Evolutionary conservation across 2,797 vertebrate species (phyloP).

Genomic region (Halcyon chelicuti): DNA sequence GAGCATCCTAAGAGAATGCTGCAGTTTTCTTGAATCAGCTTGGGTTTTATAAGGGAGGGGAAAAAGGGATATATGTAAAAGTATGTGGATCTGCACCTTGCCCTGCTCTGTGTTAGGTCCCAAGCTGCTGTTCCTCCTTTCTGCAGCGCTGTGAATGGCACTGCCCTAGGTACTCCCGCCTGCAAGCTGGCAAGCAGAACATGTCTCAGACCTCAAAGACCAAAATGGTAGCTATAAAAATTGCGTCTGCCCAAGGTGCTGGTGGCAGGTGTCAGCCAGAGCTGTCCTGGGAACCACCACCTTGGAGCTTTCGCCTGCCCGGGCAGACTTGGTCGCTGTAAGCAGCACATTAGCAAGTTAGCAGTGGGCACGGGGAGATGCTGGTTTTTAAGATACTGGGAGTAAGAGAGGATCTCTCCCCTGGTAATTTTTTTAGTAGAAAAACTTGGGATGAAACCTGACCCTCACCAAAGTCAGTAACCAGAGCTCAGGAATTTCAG

Average conservation of each 20-base stretch:
- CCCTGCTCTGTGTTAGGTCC: neutral
- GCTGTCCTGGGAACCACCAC: neutral
- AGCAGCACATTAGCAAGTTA: neutral
- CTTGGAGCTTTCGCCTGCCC: neutral
- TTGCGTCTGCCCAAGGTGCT: fast-evolving
- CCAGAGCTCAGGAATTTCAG: neutral
- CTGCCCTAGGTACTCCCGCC: neutral
- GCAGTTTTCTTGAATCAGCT: neutral
- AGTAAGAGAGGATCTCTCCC: neutral
- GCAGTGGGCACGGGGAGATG: neutral
- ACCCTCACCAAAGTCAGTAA: neutral
- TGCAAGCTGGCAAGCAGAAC: neutral
- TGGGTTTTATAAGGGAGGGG: neutral
- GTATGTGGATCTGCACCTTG: neutral
- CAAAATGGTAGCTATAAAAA: neutral
- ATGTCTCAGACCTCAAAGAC: neutral
- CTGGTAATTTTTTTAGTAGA: neutral
- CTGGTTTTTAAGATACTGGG: neutral
- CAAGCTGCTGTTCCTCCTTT: neutral
- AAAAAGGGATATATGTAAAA: neutral
- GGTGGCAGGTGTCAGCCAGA: neutral
- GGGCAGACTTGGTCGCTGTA: fast-evolving
- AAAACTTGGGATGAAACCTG: neutral
- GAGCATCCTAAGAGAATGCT: neutral
- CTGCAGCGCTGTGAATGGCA: neutral